These are phyloP conservation scores for Xiphophorus maculatus DNA, from an alignment of 2,113 vertebrate species.

Conservation along the genomic window DNA sequence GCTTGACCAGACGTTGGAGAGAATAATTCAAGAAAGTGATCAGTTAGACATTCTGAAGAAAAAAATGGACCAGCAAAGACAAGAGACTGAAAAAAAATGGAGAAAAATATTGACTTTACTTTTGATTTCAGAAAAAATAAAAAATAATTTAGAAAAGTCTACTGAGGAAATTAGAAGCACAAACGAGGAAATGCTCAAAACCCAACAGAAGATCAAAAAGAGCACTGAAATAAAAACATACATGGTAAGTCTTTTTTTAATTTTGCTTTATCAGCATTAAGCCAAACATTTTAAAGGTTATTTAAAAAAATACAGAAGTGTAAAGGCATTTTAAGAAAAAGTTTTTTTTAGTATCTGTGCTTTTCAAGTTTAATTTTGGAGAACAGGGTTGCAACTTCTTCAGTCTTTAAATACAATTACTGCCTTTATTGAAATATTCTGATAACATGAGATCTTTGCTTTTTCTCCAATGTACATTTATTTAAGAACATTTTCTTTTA, in stretches of 20 bases:
- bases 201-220: slow-evolving; percentile 28
- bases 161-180: slow-evolving; percentile 30
- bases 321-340: not conserved
- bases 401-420: not conserved
- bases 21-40: slow-evolving; percentile 35
- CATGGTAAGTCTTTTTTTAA: slow-evolving; percentile 34
- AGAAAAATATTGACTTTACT: slow-evolving; percentile 8
- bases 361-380: not conserved
- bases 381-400: not conserved
- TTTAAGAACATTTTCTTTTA: no score
- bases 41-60: slow-evolving; percentile 48
- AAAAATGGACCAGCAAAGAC: slow-evolving; percentile 28
- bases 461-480: no score
- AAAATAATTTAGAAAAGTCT: slow-evolving; percentile 32
- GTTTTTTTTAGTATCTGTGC: not conserved
- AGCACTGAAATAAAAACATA: slow-evolving; percentile 18
- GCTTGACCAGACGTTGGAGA: slow-evolving; percentile 36
- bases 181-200: slow-evolving; percentile 34
- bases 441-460: not conserved
- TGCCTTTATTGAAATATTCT: not conserved
- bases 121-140: slow-evolving; percentile 24
- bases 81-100: slow-evolving; percentile 28
- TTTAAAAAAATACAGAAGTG: not conserved
- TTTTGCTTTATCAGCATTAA: not conserved
- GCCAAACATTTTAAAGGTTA: not conserved